These are phyloP conservation scores for Hylomyscus alleni DNA, from an alignment of 2,797 vertebrate species.

Conservation along the genomic window DNA sequence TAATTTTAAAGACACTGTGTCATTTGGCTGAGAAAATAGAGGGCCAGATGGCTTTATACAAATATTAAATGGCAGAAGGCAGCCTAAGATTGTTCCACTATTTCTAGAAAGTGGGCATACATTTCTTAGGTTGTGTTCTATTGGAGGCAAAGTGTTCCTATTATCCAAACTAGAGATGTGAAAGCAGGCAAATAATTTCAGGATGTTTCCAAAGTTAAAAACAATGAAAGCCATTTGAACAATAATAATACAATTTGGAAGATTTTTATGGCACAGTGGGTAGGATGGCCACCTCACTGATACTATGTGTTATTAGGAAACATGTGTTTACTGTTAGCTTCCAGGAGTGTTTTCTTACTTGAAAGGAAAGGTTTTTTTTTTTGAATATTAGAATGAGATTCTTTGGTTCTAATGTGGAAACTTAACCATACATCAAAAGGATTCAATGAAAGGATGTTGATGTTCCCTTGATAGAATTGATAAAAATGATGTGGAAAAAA, in stretches of 20 bases:
- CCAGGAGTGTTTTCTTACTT: constrained; percentile 12
- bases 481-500: constrained; percentile 7
- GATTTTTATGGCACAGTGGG: constrained; percentile 50
- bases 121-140: constrained; percentile 81
- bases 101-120: constrained; percentile 79
- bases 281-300: constrained; percentile 37
- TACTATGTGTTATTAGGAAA: constrained; percentile 33
- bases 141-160: constrained; percentile 79
- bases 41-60: constrained; percentile 86
- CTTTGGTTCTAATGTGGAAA: constrained; percentile 22
- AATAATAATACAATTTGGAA: constrained; percentile 44
- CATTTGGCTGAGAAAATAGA: constrained; percentile 84
- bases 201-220: constrained; percentile 77
- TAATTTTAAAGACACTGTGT: constrained; percentile 84
- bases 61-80: constrained; percentile 85
- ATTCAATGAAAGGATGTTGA: constrained; percentile 24
- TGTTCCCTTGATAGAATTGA: constrained; percentile 11
- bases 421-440: constrained; percentile 19
- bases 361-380: background rate
- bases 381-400: constrained; percentile 33
- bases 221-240: constrained; percentile 29
- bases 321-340: constrained; percentile 33
- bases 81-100: constrained; percentile 80
- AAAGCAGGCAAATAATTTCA: constrained; percentile 62
- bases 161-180: constrained; percentile 75